A percentile compares a stretch with the other conserved stretches of the same genome.
phyloP scores from a whole-genome alignment of 1,140 invertebrate species.

The Alviniconcha marisindica region DNA sequence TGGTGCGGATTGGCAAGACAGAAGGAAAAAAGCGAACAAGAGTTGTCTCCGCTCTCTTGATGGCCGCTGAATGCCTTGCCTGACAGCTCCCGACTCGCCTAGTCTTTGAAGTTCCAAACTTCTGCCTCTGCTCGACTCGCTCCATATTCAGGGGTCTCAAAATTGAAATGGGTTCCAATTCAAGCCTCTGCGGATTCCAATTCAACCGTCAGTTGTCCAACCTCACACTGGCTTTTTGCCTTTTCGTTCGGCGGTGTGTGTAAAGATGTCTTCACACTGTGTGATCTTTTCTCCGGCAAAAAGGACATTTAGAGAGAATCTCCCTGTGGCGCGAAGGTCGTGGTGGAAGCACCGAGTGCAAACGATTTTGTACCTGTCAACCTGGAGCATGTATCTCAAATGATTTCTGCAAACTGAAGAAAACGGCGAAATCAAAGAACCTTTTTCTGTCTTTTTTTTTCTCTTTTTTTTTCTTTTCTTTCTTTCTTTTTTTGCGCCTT shows the following conservation, averaged over 20 bases:
- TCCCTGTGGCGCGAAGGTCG: not conserved
- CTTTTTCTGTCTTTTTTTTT: not conserved
- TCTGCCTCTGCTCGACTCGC: not conserved
- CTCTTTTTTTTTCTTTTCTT: too few relatives aligned
- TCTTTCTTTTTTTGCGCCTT: too few relatives aligned
- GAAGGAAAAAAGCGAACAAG: not conserved
- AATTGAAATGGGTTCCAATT: not conserved
- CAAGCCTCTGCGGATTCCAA: not conserved
- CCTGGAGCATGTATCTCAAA: not conserved
- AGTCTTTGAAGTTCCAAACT: not conserved
- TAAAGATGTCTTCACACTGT: too few relatives aligned
- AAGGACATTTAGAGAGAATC: not conserved
- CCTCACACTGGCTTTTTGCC: not conserved
- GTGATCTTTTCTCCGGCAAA: not conserved
- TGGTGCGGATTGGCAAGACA: too few relatives aligned
- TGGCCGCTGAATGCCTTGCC: not conserved
- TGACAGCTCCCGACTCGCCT: not conserved
- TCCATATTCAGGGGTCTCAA: not conserved
- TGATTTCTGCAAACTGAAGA: not conserved
- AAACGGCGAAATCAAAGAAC: not conserved
- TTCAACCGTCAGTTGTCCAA: not conserved
- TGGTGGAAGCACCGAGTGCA: not conserved
- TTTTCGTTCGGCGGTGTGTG: too few relatives aligned
- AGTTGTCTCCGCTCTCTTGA: not conserved
- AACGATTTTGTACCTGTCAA: slow-evolving; percentile 8